Evolutionary conservation across 2,797 vertebrate genomes (phyloP).

Genomic region (Cottoperca gobio): DNA sequence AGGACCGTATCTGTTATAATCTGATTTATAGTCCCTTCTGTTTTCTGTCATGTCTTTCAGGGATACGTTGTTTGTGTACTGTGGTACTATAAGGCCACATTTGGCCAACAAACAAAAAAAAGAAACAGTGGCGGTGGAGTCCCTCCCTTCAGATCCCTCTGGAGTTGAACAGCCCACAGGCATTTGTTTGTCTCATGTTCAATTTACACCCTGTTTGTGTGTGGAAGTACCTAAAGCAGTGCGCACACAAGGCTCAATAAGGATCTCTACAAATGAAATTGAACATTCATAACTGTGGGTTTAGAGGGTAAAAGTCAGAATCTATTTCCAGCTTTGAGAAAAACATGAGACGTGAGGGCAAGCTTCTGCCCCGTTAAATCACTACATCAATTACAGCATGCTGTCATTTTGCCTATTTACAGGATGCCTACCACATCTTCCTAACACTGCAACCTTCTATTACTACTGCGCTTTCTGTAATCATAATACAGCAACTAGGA

Average conservation of each 20-base stretch:
- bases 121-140: slow-evolving; percentile 36
- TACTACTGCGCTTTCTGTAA: slow-evolving; percentile 44
- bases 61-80: slow-evolving; percentile 17
- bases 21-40: not conserved
- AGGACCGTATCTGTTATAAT: not conserved
- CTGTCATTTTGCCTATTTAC: slow-evolving; percentile 62
- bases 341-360: slow-evolving; percentile 17
- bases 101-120: slow-evolving; percentile 14
- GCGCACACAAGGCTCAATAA: not conserved
- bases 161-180: slow-evolving; percentile 66
- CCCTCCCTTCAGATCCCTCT: slow-evolving; percentile 66
- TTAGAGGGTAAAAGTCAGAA: not conserved
- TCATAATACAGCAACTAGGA: slow-evolving; percentile 31
- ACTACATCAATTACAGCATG: slow-evolving; percentile 36
- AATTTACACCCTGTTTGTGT: slow-evolving; percentile 46
- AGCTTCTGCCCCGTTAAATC: slow-evolving; percentile 15
- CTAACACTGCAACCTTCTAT: slow-evolving; percentile 44
- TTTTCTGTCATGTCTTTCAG: slow-evolving; percentile 1
- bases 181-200: slow-evolving; percentile 62
- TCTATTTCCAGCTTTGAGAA: not conserved
- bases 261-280: not conserved
- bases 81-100: slow-evolving; percentile 41
- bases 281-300: not conserved
- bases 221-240: not conserved
- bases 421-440: slow-evolving; percentile 55